A percentile compares a stretch with the other conserved stretches of the same genome.
Conservation (phyloP, 1,140 invertebrate species). For the Charaxes varanes region DNA sequence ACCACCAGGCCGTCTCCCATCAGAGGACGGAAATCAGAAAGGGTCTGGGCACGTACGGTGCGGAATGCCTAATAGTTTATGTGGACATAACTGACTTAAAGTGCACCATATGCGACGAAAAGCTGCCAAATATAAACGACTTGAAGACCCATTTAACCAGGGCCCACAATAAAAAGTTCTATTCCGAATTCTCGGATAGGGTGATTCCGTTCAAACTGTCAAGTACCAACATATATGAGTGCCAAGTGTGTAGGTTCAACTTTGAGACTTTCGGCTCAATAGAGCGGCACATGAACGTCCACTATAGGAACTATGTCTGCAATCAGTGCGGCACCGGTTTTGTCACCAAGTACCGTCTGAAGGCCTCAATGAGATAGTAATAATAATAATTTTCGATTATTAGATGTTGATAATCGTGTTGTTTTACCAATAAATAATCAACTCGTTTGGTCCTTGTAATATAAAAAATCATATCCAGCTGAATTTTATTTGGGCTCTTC, state of each 20-base stretch:
- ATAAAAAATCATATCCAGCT: no score
- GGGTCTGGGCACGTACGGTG: slow-evolving; percentile 34
- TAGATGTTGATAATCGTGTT: no score
- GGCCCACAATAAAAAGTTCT: slow-evolving; percentile 42
- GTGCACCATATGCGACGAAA: slow-evolving; percentile 35
- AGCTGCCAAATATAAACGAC: slow-evolving; percentile 36
- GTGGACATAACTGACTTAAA: slow-evolving; percentile 47
- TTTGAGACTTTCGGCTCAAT: slow-evolving; percentile 61
- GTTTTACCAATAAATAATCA: no score
- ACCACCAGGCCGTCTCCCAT: slow-evolving; percentile 35
- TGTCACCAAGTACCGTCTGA: slow-evolving; percentile 54
- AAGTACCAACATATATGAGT: slow-evolving; percentile 31
- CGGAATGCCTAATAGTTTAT: slow-evolving; percentile 49
- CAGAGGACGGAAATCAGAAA: slow-evolving; percentile 37
- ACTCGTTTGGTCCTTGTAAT: no score
- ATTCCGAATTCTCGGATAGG: slow-evolving; percentile 39
- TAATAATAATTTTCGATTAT: no score
- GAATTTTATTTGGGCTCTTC: no score
- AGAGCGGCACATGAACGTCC: slow-evolving; percentile 60
- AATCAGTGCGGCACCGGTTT: slow-evolving; percentile 58
- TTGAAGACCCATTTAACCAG: slow-evolving; percentile 47
- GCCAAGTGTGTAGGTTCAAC: slow-evolving; percentile 48
- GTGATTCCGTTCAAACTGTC: slow-evolving; percentile 54
- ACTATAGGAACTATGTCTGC: slow-evolving; percentile 61
- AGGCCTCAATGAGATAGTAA: no score